Base-by-base conservation (phyloP, 2,113 vertebrate species). In the Synchiropus splendidus region DNA sequence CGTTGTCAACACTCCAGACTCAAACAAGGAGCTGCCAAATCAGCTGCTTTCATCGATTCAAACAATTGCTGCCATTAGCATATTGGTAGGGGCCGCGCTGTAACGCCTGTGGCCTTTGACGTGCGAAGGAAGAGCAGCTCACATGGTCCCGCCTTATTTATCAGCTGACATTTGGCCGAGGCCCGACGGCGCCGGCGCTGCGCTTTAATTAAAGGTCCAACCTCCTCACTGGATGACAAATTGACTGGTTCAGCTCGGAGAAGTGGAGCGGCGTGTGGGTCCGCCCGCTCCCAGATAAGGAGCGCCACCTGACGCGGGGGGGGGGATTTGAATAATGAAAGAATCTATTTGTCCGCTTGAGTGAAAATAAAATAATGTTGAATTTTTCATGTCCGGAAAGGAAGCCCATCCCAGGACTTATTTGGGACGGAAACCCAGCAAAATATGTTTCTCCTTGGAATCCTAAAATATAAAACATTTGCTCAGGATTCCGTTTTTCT, bases 181-280 rank as follows among this genome's bases (percentile, higher is more conserved):
- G 51, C 68, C 64, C 67, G 70, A 74, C 68, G 69, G 70, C 52
- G 37, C 64, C 68, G 57, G 71, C 73, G 64, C 77, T 81, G 74
- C 72, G 64, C 68, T 82, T 84, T 83, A 84, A 84, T 86, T 82
- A 83, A 81, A 79, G 80, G 70, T 75, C 81, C 77, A 65, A 70
- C 77, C 75, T 80, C 74, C 67, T 78, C 65, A 71, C 56, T 13
- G 49, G 58, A 72, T 83, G 79, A 83, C 71, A 75, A 77, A 83
- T 81, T 76, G 79, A 83, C 70, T 77, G 67, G 64, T 75, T 71
- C 65, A 39, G 68, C 51, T 62, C 62, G 41, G 61, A 64, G 70
- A 69, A 68, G 65, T 48, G 49, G 52, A 34, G 70, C 59, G 57
- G 64, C 64, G 52, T 53, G 59, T 61, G 58, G 17, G 59, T 64